Conservation (phyloP, 2,797 vertebrate species). For the Erethizon dorsatum region DNA sequence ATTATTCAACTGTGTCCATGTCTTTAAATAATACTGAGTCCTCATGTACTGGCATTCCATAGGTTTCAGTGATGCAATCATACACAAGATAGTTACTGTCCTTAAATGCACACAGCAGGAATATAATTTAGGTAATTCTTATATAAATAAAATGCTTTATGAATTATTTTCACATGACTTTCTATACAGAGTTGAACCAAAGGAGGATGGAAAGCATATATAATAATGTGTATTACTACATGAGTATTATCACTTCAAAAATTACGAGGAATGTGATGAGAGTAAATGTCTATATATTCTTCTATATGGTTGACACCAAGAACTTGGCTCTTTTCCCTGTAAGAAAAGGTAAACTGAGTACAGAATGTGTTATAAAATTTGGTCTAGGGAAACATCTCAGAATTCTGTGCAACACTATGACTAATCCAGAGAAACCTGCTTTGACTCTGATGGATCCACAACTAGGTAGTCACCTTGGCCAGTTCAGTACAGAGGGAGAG, state of each 20-base stretch:
- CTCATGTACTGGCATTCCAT: not conserved
- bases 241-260: not conserved
- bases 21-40: conserved; percentile 40
- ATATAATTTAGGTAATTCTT: conserved; percentile 13
- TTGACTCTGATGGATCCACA: not conserved
- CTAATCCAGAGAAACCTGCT: conserved; percentile 42
- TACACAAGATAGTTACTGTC: not conserved
- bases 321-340: conserved; percentile 8
- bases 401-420: not conserved
- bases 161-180: conserved; percentile 35
- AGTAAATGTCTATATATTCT: conserved; percentile 34
- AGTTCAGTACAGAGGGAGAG: not conserved
- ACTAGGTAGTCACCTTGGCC: not conserved
- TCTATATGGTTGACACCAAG: not conserved
- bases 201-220: conserved; percentile 9
- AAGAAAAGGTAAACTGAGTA: not conserved
- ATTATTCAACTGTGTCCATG: not conserved
- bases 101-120: conserved; percentile 24
- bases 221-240: conserved; percentile 1
- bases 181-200: conserved; percentile 17
- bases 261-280: conserved; percentile 22
- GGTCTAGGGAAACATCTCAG: not conserved
- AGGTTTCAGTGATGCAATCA: not conserved
- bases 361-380: not conserved
- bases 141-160: conserved; percentile 32